Conservation (phyloP, 2,113 vertebrate genomes). For the Willisornis vidua region DNA sequence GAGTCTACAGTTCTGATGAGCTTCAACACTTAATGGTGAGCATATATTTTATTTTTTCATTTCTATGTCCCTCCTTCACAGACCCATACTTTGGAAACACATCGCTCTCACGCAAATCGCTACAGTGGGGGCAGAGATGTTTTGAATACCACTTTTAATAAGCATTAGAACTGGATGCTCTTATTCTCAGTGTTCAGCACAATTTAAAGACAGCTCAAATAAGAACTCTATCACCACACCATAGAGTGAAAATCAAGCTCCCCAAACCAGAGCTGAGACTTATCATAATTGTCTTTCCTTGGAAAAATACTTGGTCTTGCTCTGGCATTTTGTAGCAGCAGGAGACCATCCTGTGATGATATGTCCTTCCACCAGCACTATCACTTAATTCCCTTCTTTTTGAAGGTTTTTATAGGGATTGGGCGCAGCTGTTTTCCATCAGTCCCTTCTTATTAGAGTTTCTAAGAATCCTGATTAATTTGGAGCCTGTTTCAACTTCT, state of each 20-base stretch:
- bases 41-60: background rate
- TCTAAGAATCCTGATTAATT: constrained; percentile 61
- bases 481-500: constrained; percentile 57
- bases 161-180: background rate
- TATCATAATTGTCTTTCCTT: background rate
- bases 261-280: background rate
- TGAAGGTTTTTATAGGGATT: constrained; percentile 8
- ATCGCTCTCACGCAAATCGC: background rate
- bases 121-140: background rate
- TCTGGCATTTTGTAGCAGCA: constrained; percentile 11
- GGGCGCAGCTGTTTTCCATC: constrained; percentile 46
- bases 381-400: constrained; percentile 47
- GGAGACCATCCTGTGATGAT: constrained; percentile 3
- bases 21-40: background rate
- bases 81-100: background rate
- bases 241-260: background rate
- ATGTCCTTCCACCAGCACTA: constrained; percentile 27
- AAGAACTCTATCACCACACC: background rate
- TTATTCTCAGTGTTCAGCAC: background rate
- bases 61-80: background rate
- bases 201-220: background rate
- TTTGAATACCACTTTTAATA: background rate
- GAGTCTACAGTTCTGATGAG: background rate
- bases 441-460: constrained; percentile 48
- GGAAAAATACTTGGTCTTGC: background rate